Evolutionary conservation across 2,888 invertebrate species (phyloP).

Genomic region (Loripinus fragilis): DNA sequence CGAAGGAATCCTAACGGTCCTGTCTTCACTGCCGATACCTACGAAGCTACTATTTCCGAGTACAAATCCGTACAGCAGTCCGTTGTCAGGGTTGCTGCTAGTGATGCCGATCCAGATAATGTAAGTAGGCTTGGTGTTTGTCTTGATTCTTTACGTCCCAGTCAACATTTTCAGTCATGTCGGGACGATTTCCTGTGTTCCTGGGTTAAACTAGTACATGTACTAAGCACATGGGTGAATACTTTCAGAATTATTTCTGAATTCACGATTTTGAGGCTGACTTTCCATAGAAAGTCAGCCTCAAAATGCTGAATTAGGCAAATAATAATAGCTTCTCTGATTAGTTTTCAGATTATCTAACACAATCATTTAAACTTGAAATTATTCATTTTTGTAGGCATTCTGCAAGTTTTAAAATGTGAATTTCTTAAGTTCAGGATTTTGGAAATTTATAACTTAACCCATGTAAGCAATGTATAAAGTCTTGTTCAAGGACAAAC

Average conservation of each 20-base stretch:
- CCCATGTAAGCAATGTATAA: too few relatives aligned
- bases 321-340: too few relatives aligned
- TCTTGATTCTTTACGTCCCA: too few relatives aligned
- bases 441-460: too few relatives aligned
- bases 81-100: slow-evolving; percentile 60
- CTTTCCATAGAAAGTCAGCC: slow-evolving; percentile 54
- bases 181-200: slow-evolving; percentile 45
- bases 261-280: slow-evolving; percentile 66
- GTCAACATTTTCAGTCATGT: too few relatives aligned
- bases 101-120: slow-evolving; percentile 65
- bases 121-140: slow-evolving; percentile 66
- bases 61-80: slow-evolving; percentile 53
- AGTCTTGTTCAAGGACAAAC: too few relatives aligned
- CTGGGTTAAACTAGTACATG: slow-evolving; percentile 71
- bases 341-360: too few relatives aligned
- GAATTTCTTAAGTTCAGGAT: too few relatives aligned
- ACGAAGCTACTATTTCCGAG: slow-evolving; percentile 73
- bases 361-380: too few relatives aligned
- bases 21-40: slow-evolving; percentile 56
- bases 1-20: slow-evolving; percentile 78
- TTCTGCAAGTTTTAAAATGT: too few relatives aligned
- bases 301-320: too few relatives aligned
- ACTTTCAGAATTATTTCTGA: slow-evolving; percentile 70
- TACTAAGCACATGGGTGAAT: slow-evolving; percentile 70
- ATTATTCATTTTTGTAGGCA: too few relatives aligned